phyloP scores from a whole-genome alignment of 2,113 vertebrate species.

The Datnioides undecimradiatus region DNA sequence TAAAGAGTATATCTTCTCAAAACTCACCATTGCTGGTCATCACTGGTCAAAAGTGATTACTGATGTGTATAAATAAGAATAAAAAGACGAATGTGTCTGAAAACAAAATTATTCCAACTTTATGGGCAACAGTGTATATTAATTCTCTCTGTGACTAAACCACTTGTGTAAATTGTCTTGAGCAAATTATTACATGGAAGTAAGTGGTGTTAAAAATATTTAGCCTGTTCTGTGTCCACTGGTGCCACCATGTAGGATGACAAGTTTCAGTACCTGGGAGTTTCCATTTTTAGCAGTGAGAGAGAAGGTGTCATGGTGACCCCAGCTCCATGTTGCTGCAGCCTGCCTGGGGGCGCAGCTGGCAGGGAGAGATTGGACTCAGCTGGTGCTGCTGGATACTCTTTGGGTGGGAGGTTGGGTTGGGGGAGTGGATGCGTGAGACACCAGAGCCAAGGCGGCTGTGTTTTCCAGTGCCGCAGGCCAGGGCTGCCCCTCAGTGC shows the following conservation, averaged over 20 bases:
- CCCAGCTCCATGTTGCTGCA: constrained; percentile 43
- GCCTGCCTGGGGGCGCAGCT: constrained; percentile 55
- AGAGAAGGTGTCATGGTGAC: constrained; percentile 62
- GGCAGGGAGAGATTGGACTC: constrained; percentile 70
- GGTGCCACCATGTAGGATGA: constrained; percentile 6
- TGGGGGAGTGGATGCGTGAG: constrained; percentile 1
- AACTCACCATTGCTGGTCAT: no score
- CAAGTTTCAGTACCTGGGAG: constrained; percentile 29
- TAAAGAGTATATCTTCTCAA: no score
- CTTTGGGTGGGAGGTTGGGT: constrained; percentile 33
- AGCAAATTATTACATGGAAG: not conserved
- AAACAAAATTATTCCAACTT: no score
- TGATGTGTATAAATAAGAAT: no score
- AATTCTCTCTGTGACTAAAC: not conserved
- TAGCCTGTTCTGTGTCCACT: not conserved
- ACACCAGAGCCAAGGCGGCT: constrained; percentile 43
- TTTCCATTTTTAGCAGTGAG: constrained; percentile 52
- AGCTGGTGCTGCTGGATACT: constrained; percentile 68
- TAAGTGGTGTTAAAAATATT: not conserved
- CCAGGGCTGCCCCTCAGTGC: constrained; percentile 40
- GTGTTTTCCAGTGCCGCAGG: constrained; percentile 48
- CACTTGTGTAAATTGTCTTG: not conserved
- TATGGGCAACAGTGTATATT: no score
- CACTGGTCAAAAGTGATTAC: no score
- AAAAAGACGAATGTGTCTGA: no score